Evolutionary conservation across 2,797 vertebrate species (phyloP), one percentile per base, ranked within the genome.

Genomic region (Artibeus lituratus): DNA sequence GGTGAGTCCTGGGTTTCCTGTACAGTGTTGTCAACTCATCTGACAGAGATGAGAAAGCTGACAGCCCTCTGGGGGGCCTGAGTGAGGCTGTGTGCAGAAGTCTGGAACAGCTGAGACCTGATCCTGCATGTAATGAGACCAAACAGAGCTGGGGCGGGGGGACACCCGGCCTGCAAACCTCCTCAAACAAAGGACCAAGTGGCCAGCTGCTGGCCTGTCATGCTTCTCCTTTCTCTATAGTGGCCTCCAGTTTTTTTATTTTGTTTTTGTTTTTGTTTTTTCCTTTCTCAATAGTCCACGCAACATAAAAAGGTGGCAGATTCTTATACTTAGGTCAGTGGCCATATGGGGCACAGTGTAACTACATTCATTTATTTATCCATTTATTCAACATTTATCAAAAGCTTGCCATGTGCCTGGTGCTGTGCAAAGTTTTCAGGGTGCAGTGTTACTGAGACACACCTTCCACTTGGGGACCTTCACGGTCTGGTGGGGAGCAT

Each of bases 101-200:
- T 72, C 97, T 98, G 98, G 98, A 98, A 98, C 98, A 12, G 96
- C 96, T 83, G 94, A 98, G 98, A 95, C 96, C 98, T 98, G 97
- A 97, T 97, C 97, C 98, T 42, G 98, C 98, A 98, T 98, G 97
- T 98, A 98, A 98, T 98, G 98, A 98, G 98, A 95, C 94, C 96
- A 95, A 91, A 86, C 95, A 94, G 96, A 94, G 97, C 97, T 98
- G 97, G n/a, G n/a, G n/a, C n/a, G 86, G 88, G 97, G 97, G 98
- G 55, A 95, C 95, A 95, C 47, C 44, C 91, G 10, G 69, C 94
- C 89, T 5, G 65, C 69, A 42, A 80, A 62, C 42, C 81, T 70
- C 82, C 69, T 97, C 96, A 70, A 70, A 97, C 94, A 88, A 94
- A 82, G 74, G 65, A 83, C 65, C 78, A 67, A 95, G 94, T 94